These are phyloP conservation scores for Tinamus guttatus DNA, from an alignment of 2,113 vertebrate species.

Conservation along the genomic window DNA sequence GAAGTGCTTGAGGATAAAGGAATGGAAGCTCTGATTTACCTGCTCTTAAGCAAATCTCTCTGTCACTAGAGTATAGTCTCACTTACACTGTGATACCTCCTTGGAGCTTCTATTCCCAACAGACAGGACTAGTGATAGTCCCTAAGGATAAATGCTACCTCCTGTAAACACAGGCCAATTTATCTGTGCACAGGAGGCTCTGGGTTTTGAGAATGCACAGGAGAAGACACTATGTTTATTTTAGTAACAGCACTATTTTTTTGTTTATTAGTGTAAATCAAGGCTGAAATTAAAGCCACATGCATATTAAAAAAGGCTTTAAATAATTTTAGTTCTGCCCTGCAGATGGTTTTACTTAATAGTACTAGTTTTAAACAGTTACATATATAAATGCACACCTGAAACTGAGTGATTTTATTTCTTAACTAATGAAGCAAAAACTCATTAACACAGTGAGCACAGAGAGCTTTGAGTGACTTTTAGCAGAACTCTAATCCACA, in stretches of 20 bases:
- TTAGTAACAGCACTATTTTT: conserved; percentile 19
- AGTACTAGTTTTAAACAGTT: not conserved
- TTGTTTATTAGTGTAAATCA: conserved; percentile 32
- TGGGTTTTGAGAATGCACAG: conserved; percentile 3
- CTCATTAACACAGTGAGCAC: not conserved
- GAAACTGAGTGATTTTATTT: not conserved
- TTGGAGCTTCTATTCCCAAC: conserved; percentile 25
- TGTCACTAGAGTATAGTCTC: not conserved
- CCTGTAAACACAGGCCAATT: not conserved
- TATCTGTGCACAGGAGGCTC: not conserved
- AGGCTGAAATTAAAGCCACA: not conserved
- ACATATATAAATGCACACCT: not conserved
- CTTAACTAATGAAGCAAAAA: conserved; percentile 6
- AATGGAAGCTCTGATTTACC: not conserved
- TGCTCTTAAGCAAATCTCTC: not conserved
- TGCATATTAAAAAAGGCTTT: conserved; percentile 41
- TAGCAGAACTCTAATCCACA: not conserved
- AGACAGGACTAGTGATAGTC: not conserved
- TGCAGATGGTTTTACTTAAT: not conserved
- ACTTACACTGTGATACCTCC: not conserved
- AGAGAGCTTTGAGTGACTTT: conserved; percentile 2
- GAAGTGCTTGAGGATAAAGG: not conserved
- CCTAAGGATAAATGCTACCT: not conserved
- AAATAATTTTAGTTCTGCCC: conserved; percentile 23
- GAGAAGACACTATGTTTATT: not conserved